Evolutionary conservation across 2,888 invertebrate species (phyloP), one percentile per base, ranked within the genome.

Genomic region (Nomada lathburiana): DNA sequence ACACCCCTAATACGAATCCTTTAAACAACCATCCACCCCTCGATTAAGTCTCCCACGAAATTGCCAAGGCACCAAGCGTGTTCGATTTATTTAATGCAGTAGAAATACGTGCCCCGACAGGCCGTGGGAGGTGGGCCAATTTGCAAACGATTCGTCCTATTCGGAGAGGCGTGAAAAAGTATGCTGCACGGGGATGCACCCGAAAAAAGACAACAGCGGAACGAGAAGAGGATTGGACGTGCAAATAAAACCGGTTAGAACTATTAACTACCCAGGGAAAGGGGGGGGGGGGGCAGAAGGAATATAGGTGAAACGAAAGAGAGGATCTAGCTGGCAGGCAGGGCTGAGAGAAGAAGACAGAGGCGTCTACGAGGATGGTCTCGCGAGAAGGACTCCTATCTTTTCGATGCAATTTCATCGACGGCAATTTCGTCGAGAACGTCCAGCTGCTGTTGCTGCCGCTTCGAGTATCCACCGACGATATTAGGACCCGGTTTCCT

Each of bases 401-500:
- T 89, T 62, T 73, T 82, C 69, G 76, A 64, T 78, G 84, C 86
- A 86, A 87, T 90, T 87, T 89, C 83, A 86, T 86, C 88, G 85
- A 81, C 83, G 76, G 85, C 86, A 91, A 91, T 90, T 89, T 90
- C 57, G 85, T 77, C 86, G 86, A 85, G 89, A 88, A 84, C 85
- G 86, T 83, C 89, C 90, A 88, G 91, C 90, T 90, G 91, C 90
- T 23, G 67, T 29, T 65, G 91, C 90, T 90, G 91, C 90, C n/a
- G 67, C 42, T 65, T 44, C 52, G 76, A 70, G 59, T 63, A 70
- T 72, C 83, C 84, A 80, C 67, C 80, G 68, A 62, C 67, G 82
- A 71, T 84, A 78, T 86, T 86, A 84, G 76, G 59, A 73, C 42
- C 77, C 50, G 70, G 75, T 84, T 52, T 63, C 79, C 74, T 82